Conservation (phyloP, 1,140 invertebrate genomes). For the Eupeodes corollae region DNA sequence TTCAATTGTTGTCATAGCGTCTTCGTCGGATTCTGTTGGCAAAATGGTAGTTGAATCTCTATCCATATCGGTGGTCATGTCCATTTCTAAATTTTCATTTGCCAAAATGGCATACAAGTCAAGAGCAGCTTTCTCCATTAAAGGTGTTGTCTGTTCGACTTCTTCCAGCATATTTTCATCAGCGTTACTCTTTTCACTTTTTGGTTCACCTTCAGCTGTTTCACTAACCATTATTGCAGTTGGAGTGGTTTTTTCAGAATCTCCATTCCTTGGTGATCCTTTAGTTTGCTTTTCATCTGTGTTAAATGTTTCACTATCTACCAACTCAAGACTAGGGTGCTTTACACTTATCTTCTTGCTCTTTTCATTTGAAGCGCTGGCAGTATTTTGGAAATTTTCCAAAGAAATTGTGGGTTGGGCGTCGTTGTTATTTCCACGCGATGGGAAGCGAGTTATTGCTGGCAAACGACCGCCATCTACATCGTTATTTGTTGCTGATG, state of each 20-base stretch:
- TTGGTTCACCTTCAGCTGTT: constrained; percentile 15
- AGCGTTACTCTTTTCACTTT: neutral
- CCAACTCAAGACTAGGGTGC: constrained; percentile 59
- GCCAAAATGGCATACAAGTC: constrained; percentile 67
- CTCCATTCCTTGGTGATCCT: constrained; percentile 21
- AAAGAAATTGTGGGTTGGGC: constrained; percentile 26
- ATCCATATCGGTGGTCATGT: constrained; percentile 33
- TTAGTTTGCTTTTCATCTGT: constrained; percentile 48
- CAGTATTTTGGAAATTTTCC: constrained; percentile 34
- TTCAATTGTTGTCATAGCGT: constrained; percentile 30
- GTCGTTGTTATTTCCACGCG: constrained; percentile 43
- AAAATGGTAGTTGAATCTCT: constrained; percentile 33
- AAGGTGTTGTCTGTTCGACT: constrained; percentile 48
- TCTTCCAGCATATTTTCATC: constrained; percentile 22
- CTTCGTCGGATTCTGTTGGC: constrained; percentile 34
- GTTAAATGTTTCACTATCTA: constrained; percentile 67
- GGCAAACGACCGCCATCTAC: constrained; percentile 56
- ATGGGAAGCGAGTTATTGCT: constrained; percentile 65
- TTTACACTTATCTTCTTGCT: constrained; percentile 35
- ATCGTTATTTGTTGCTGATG: constrained; percentile 35
- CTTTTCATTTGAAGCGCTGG: constrained; percentile 30
- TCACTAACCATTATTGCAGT: constrained; percentile 9
- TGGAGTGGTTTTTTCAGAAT: constrained; percentile 22
- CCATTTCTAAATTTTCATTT: constrained; percentile 59
- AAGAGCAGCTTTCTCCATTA: constrained; percentile 68